phyloP scores from a whole-genome alignment of 1,140 invertebrate genomes.

The Oryzaephilus surinamensis region DNA sequence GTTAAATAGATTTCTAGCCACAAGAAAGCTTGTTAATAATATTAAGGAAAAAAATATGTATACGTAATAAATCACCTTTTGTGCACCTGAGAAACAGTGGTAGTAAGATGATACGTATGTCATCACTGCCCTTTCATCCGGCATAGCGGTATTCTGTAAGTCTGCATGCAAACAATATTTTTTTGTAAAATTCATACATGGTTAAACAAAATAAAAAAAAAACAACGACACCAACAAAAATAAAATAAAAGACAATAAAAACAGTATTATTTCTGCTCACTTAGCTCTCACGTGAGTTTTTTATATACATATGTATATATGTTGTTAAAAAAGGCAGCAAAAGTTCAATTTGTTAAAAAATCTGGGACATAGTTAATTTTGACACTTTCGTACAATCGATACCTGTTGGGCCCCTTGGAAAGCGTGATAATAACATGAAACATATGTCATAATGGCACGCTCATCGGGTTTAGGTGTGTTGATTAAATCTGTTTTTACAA shows the following conservation, averaged over 20 bases:
- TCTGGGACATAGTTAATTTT: no score
- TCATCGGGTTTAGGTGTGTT: conserved; percentile 96
- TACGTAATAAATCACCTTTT: conserved; percentile 93
- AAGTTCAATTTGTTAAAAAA: no score
- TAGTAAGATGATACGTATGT: conserved; percentile 99
- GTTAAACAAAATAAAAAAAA: conserved; percentile 3
- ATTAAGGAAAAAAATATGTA: no score
- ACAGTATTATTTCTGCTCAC: conserved; percentile 10
- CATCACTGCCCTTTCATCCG: conserved; percentile 98
- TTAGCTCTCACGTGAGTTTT: conserved; percentile 8
- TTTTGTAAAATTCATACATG: conserved; percentile 11
- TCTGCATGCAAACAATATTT: conserved; percentile 68
- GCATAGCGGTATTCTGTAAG: conserved; percentile 95
- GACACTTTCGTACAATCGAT: conserved; percentile 26
- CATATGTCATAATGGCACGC: conserved; percentile 96
- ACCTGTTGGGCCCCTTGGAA: conserved; percentile 98
- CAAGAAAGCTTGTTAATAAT: no score
- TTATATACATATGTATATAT: no score
- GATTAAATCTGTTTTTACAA: conserved; percentile 98
- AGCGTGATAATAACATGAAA: conserved; percentile 98
- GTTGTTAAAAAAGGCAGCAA: conserved; percentile 7
- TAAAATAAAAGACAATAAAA: no score
- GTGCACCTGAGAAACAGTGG: conserved; percentile 98
- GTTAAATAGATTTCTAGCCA: no score
- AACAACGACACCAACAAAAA: conserved; percentile 14